Base-by-base conservation (phyloP, 2,888 invertebrate species). In the Thecocarcelia acutangulata region DNA sequence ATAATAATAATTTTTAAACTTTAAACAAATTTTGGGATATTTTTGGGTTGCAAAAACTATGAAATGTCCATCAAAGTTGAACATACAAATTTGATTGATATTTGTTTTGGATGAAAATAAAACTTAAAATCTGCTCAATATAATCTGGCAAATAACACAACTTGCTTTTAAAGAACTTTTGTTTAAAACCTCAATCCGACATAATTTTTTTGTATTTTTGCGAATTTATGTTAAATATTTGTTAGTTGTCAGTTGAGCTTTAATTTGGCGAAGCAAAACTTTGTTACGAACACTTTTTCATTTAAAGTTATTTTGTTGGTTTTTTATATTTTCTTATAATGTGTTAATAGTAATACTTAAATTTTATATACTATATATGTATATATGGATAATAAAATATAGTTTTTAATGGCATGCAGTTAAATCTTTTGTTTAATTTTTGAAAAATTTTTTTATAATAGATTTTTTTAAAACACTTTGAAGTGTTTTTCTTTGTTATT, bases 371-470 rank as follows among this genome's bases (percentile, higher is more conserved):
- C 69, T 59, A 28, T 61, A 70, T 64, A 58, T 58, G 56, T 61
- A 46, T 8, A 33, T 33, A 33, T 33, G 9, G 8, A 33, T 33
- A 33, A 33, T 33, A 9, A 33, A 46, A 56, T 72, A 50, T 28
- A 21, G 46, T 61, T 46, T 42, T 70, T 58, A 66, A 21, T 61
- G 21, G 13, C 80, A 80, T 80, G 80, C 80, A 64, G 0, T 73
- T 33, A 33, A 33, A 33, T 33, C 33, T 33, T 66, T 78, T 69
- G 54, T 66, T 85, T 85, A 78, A 5, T 80, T 19, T 68, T 73
- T 64, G 56, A 44, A n/a, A n/a, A n/a, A 58, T 56, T 33, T 59
- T 15, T 73, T 78, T 68, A 54, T 79, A 84, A 85, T 84, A 83
- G 58, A 50, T n/a, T 59, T 74, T 52, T 33, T 61, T 56, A 79